phyloP scores from a whole-genome alignment of 1,140 invertebrate genomes.

The Drosophila aff. region DNA sequence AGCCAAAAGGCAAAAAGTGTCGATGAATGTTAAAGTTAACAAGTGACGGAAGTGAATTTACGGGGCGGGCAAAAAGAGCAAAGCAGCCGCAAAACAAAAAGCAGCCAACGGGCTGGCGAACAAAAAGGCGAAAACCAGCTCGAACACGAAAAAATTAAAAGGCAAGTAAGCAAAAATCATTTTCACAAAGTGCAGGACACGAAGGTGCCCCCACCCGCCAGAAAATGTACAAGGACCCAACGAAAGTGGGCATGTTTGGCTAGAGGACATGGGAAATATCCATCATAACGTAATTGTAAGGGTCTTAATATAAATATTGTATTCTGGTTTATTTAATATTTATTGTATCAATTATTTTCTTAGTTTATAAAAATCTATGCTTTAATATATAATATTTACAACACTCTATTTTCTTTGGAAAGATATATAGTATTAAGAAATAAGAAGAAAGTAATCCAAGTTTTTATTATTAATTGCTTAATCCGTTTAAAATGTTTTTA shows the following conservation, averaged over 20 bases:
- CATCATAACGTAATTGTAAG: neutral
- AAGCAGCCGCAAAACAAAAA: slow-evolving; percentile 40
- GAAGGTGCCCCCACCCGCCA: neutral
- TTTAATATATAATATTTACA: neutral
- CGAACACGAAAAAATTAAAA: slow-evolving; percentile 65
- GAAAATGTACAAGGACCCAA: neutral
- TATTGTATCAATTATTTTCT: neutral
- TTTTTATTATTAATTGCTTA: no score
- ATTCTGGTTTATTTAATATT: neutral
- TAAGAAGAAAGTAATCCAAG: no score
- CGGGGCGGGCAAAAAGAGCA: slow-evolving; percentile 44
- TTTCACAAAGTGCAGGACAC: slow-evolving; percentile 54
- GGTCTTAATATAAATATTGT: neutral
- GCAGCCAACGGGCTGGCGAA: slow-evolving; percentile 20
- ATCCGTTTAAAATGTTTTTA: no score
- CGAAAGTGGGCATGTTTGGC: neutral
- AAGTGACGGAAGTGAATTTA: slow-evolving; percentile 77
- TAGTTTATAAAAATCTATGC: neutral
- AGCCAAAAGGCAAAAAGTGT: slow-evolving; percentile 66
- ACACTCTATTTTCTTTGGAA: no score
- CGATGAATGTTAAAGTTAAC: slow-evolving; percentile 79
- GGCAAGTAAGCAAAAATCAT: slow-evolving; percentile 70
- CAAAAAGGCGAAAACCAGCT: slow-evolving; percentile 32
- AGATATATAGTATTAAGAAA: no score
- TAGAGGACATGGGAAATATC: neutral